phyloP scores from a whole-genome alignment of 2,797 vertebrate species.

The Diplodus puntazzo region DNA sequence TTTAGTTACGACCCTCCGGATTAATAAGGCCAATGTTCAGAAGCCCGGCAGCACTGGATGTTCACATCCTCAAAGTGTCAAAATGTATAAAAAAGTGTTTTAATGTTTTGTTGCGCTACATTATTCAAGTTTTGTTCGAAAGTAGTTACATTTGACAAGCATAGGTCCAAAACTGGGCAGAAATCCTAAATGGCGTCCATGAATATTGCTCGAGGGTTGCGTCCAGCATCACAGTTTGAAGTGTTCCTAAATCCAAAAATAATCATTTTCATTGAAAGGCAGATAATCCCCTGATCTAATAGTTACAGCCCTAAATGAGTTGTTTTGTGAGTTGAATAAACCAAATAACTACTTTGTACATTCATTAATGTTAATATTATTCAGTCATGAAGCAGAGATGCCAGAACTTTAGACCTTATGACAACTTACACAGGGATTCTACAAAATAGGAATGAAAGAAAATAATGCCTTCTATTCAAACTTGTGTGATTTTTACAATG shows the following conservation, averaged over 20 bases:
- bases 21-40: too few species aligned
- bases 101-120: too few species aligned
- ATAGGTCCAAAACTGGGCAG: too few species aligned
- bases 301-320: not conserved
- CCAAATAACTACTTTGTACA: not conserved
- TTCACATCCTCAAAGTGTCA: too few species aligned
- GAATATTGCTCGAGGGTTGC: too few species aligned
- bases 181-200: too few species aligned
- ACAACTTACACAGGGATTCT: not conserved
- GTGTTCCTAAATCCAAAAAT: not conserved
- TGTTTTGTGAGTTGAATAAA: not conserved
- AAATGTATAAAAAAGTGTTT: too few species aligned
- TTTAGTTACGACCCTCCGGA: too few species aligned
- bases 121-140: too few species aligned
- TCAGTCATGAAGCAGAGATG: not conserved
- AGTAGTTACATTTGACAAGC: too few species aligned
- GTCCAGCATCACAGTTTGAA: too few species aligned
- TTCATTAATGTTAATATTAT: not conserved
- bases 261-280: not conserved
- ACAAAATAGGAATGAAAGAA: not conserved
- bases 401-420: not conserved
- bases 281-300: not conserved
- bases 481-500: not conserved
- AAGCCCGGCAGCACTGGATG: too few species aligned
- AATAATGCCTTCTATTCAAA: not conserved